Conservation (phyloP, 2,797 vertebrate genomes). For the Garrulus glandarius region DNA sequence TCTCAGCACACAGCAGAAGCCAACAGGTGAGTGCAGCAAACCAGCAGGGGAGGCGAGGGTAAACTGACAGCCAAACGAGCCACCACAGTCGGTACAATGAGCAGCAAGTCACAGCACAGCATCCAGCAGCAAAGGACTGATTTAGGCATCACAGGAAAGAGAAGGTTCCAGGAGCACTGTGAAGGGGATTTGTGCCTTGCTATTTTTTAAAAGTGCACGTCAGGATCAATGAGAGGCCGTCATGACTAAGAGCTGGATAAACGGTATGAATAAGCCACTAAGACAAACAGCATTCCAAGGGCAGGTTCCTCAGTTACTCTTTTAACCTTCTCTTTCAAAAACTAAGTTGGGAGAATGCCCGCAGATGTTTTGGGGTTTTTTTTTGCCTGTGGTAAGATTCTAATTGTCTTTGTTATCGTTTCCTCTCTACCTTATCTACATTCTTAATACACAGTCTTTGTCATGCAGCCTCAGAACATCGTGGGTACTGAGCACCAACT, state of each 20-base stretch:
- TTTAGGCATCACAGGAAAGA: neutral
- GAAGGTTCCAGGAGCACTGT: neutral
- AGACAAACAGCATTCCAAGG: neutral
- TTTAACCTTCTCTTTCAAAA: neutral
- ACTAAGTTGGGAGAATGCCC: neutral
- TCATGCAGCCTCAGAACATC: neutral
- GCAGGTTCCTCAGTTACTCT: neutral
- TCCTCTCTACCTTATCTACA: neutral
- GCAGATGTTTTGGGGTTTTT: neutral
- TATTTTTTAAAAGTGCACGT: neutral
- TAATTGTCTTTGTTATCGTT: neutral
- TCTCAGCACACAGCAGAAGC: neutral
- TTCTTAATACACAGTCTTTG: neutral
- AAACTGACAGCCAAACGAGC: neutral
- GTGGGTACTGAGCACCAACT: neutral
- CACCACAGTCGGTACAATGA: fast-evolving
- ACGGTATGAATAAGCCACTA: slow-evolving; percentile 4
- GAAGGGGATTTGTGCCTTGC: neutral
- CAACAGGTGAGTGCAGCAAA: neutral
- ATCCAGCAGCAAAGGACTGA: neutral
- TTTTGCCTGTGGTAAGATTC: neutral
- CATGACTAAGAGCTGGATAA: slow-evolving; percentile 41
- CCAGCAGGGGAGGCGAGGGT: neutral
- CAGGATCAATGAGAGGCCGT: neutral
- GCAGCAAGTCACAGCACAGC: neutral